These are phyloP conservation scores for Halcyon senegalensis DNA, from an alignment of 2,113 vertebrate genomes.

Conservation along the genomic window DNA sequence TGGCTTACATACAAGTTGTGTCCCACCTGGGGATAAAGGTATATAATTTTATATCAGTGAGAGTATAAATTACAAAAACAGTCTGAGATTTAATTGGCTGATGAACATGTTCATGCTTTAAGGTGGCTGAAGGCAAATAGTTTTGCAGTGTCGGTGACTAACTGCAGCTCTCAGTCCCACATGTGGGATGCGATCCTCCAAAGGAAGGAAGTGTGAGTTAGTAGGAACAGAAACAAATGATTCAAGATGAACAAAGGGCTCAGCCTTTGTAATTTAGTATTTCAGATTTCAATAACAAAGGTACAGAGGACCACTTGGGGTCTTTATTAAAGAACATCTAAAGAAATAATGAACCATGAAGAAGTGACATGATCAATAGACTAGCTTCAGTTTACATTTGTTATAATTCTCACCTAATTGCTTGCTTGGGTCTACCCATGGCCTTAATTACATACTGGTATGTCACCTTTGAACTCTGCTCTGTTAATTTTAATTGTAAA, in stretches of 20 bases:
- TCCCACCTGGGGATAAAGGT: background rate
- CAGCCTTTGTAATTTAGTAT: background rate
- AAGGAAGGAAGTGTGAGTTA: background rate
- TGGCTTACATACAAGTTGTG: background rate
- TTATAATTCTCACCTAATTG: conserved; percentile 50
- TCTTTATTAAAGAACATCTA: background rate
- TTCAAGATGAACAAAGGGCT: background rate
- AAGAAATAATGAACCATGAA: conserved; percentile 14
- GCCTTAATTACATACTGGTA: conserved; percentile 31
- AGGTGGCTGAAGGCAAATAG: background rate
- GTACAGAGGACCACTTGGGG: background rate
- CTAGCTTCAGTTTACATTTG: conserved; percentile 42
- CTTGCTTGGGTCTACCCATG: conserved; percentile 1
- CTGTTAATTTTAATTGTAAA: conserved; percentile 55
- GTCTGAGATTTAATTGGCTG: background rate
- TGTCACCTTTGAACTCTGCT: conserved; percentile 63
- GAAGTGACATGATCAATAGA: conserved; percentile 25
- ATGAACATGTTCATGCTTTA: background rate
- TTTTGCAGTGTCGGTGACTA: background rate
- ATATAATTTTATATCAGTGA: background rate
- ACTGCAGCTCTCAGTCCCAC: background rate
- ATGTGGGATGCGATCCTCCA: background rate
- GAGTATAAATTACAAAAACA: background rate
- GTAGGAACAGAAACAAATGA: background rate
- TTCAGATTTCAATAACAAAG: background rate